Percentiles rank a stretch among this genome's conserved stretches.
Conservation (phyloP, 37 sponge, comb jelly and placozoan genomes). For the Eunapius fragilis region DNA sequence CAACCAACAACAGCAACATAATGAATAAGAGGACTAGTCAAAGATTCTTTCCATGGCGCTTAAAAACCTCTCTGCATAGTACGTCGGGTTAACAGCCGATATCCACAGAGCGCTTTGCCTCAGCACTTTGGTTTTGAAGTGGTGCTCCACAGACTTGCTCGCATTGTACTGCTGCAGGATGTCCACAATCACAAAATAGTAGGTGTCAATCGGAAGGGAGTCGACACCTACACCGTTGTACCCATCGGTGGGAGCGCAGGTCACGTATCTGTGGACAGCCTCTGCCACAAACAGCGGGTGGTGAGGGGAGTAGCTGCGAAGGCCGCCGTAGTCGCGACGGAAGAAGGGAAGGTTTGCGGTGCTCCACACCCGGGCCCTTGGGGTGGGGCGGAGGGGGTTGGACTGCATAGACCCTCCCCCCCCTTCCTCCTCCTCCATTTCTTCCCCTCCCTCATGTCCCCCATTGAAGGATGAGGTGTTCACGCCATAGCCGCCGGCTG, state of each 20-base stretch:
- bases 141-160: slow-evolving; percentile 73
- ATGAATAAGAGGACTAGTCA: slow-evolving; percentile 2
- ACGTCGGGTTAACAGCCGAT: slow-evolving; percentile 68
- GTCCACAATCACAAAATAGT: slow-evolving; percentile 90
- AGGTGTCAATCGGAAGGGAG: slow-evolving; percentile 42
- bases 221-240: slow-evolving; percentile 1
- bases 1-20: too few relatives aligned
- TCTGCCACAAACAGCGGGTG: slow-evolving; percentile 31
- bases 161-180: slow-evolving; percentile 88
- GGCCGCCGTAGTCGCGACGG: slow-evolving; percentile 70
- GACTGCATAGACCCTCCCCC: background rate
- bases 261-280: background rate
- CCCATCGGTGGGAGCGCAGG: background rate
- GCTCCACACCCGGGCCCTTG: background rate
- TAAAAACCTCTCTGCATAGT: slow-evolving; percentile 74
- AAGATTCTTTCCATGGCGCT: slow-evolving; percentile 57
- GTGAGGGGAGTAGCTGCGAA: slow-evolving; percentile 46
- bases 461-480: too few relatives aligned
- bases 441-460: too few relatives aligned
- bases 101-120: slow-evolving; percentile 58
- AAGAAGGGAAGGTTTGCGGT: slow-evolving; percentile 49
- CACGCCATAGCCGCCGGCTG: too few relatives aligned
- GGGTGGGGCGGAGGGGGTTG: background rate
- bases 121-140: slow-evolving; percentile 64
- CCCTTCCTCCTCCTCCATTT: too few relatives aligned